Conservation (phyloP, 1,140 invertebrate species). For the Pissodes strobi region DNA sequence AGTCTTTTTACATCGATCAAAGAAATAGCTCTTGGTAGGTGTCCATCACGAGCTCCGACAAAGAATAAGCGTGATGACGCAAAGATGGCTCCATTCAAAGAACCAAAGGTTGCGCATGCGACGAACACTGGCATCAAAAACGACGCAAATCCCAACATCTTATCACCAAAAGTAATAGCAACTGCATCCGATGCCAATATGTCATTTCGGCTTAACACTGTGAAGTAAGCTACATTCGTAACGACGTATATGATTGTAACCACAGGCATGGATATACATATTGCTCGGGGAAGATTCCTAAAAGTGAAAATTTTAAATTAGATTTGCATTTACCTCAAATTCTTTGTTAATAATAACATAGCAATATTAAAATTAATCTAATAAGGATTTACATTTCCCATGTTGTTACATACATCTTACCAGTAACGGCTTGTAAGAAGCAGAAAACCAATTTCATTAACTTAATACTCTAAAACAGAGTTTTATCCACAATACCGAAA, state of each 20-base stretch:
- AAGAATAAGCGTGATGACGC: slow-evolving; percentile 87
- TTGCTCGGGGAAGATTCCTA: slow-evolving; percentile 87
- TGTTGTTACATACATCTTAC: no score
- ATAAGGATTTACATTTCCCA: no score
- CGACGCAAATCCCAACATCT: slow-evolving; percentile 74
- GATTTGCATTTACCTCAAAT: not conserved
- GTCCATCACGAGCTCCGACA: slow-evolving; percentile 88
- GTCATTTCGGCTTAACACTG: slow-evolving; percentile 78
- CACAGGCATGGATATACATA: slow-evolving; percentile 88
- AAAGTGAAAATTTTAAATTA: slow-evolving; percentile 52
- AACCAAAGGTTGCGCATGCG: slow-evolving; percentile 85
- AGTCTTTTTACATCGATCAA: slow-evolving; percentile 82
- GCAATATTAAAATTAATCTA: no score
- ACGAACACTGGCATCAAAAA: slow-evolving; percentile 91
- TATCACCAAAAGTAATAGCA: slow-evolving; percentile 87
- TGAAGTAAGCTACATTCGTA: slow-evolving; percentile 90
- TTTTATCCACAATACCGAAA: no score
- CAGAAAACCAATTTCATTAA: no score
- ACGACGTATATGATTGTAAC: slow-evolving; percentile 88
- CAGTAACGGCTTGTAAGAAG: no score
- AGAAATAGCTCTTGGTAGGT: slow-evolving; percentile 85
- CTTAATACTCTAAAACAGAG: no score
- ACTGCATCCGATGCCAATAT: slow-evolving; percentile 85
- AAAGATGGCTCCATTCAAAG: slow-evolving; percentile 87
- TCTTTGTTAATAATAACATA: no score